phyloP scores from a whole-genome alignment of 30 jellyfish, hydroid and myxozoan species.

The Rhopilema esculentum region DNA sequence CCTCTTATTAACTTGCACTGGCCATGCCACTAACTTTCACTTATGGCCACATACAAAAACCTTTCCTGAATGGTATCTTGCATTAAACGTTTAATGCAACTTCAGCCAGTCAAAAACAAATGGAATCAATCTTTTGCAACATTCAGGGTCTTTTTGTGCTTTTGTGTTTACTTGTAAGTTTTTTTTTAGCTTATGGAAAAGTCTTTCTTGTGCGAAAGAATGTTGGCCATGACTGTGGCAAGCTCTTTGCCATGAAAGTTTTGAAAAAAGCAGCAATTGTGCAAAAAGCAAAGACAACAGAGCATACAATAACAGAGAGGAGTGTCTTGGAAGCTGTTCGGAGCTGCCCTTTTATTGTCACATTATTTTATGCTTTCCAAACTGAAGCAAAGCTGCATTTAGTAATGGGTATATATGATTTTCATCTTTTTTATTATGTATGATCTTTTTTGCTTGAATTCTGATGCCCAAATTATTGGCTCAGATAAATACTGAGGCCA shows the following conservation, averaged over 20 bases:
- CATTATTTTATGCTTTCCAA: slow-evolving; percentile 89
- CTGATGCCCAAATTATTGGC: too few relatives aligned
- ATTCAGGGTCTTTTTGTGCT: background rate
- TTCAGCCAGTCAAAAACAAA: too few relatives aligned
- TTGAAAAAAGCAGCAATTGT: slow-evolving; percentile 91
- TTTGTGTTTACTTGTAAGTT: background rate
- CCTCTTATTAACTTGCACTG: too few relatives aligned
- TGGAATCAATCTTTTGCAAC: background rate
- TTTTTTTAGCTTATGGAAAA: slow-evolving; percentile 85
- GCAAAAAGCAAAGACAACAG: slow-evolving; percentile 93
- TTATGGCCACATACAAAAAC: too few relatives aligned
- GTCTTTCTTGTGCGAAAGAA: slow-evolving; percentile 84
- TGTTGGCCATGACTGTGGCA: slow-evolving; percentile 75
- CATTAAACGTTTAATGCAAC: too few relatives aligned
- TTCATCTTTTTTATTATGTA: background rate
- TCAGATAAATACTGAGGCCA: too few relatives aligned
- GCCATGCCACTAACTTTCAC: too few relatives aligned
- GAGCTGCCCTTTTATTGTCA: slow-evolving; percentile 91
- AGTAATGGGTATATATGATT: slow-evolving; percentile 85
- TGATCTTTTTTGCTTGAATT: too few relatives aligned
- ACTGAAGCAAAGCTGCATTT: slow-evolving; percentile 93
- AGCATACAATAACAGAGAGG: slow-evolving; percentile 93
- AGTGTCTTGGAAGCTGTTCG: slow-evolving; percentile 95
- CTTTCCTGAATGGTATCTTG: too few relatives aligned
- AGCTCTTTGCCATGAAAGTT: slow-evolving; percentile 93